Evolutionary conservation across 2,113 vertebrate genomes (phyloP).

Genomic region (Dendropsophus ebraccatus): DNA sequence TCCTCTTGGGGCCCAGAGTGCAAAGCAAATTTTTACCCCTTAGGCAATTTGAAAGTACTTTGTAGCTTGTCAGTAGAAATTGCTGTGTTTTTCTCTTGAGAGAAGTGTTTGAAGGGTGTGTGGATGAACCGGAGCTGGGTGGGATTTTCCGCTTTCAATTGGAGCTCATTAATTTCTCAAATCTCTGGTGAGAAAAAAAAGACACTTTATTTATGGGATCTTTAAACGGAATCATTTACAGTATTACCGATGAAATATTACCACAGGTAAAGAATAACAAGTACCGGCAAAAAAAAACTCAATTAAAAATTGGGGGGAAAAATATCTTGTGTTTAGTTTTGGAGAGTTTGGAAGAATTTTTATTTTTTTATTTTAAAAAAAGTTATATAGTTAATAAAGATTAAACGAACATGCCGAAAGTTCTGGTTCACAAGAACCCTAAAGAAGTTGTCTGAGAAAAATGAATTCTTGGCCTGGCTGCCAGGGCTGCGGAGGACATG

Average conservation of each 20-base stretch:
- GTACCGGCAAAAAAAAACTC: background rate
- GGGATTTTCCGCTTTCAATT: conserved; percentile 59
- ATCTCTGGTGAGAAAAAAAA: conserved; percentile 51
- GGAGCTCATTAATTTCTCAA: conserved; percentile 58
- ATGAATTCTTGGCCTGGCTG: too few relatives aligned
- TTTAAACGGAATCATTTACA: conserved; percentile 54
- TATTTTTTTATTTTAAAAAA: too few relatives aligned
- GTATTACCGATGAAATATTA: conserved; percentile 53
- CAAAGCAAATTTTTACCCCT: conserved; percentile 60
- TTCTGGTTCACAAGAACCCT: too few relatives aligned
- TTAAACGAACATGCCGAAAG: too few relatives aligned
- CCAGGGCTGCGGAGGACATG: too few relatives aligned
- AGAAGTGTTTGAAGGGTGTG: conserved; percentile 56
- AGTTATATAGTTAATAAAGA: background rate
- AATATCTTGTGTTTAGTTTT: background rate
- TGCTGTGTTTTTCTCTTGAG: conserved; percentile 55
- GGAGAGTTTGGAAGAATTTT: background rate
- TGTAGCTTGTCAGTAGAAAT: conserved; percentile 59
- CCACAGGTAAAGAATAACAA: conserved; percentile 52
- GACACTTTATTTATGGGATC: conserved; percentile 55
- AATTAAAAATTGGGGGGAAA: background rate
- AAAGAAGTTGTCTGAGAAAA: too few relatives aligned
- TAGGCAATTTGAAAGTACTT: conserved; percentile 59
- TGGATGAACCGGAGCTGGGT: conserved; percentile 51
- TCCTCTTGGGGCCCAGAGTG: conserved; percentile 55